A percentile compares a stretch with the other conserved stretches of the same genome.
phyloP scores from a whole-genome alignment of 2,113 vertebrate genomes.

The Rousettus leschenaultii region DNA sequence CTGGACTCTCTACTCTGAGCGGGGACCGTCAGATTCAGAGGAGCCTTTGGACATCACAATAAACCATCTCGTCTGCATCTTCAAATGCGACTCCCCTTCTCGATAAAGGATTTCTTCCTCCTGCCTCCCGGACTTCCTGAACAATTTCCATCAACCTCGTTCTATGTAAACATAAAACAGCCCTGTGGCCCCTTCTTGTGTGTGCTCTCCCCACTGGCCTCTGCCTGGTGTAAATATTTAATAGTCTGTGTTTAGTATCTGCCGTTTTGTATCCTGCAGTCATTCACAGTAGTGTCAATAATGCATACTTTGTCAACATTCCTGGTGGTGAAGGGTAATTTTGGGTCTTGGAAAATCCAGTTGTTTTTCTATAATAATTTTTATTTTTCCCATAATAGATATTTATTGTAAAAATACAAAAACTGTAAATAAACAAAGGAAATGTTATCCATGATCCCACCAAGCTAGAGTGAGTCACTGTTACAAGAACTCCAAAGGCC shows the following conservation, averaged over 20 bases:
- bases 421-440: not conserved
- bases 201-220: not conserved
- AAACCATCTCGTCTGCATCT: not conserved
- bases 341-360: not conserved
- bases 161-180: not conserved
- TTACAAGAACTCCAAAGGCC: not conserved
- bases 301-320: not conserved
- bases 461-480: not conserved
- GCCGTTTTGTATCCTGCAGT: not conserved
- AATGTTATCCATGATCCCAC: not conserved
- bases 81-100: not conserved
- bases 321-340: not conserved
- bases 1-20: not conserved
- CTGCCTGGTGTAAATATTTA: not conserved
- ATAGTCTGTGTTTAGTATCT: not conserved
- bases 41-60: not conserved
- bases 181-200: not conserved
- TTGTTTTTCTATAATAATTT: not conserved
- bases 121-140: not conserved
- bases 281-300: fast-evolving
- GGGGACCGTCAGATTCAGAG: not conserved
- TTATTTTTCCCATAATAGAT: not conserved
- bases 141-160: not conserved
- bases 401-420: not conserved
- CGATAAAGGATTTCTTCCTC: not conserved